Evolutionary conservation across 2,888 invertebrate species (phyloP).

Genomic region (Rhaphigaster nebulosa): DNA sequence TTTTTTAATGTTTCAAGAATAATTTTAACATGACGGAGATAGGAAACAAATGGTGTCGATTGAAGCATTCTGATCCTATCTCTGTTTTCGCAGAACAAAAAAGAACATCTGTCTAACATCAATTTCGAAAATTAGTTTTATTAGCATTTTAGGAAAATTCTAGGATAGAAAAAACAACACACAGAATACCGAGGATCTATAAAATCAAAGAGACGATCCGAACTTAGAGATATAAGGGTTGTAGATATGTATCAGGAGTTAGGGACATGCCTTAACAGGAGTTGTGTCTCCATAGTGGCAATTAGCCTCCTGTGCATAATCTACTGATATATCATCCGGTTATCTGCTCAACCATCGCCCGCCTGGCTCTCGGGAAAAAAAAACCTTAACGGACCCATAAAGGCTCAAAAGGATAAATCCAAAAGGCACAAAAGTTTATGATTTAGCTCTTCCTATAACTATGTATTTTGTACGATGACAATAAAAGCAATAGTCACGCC

Average conservation of each 20-base stretch:
- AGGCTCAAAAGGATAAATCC: slow-evolving; percentile 27
- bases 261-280: no score
- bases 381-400: slow-evolving; percentile 15
- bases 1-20: background rate
- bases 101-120: slow-evolving; percentile 27
- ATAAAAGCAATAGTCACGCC: slow-evolving; percentile 49
- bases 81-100: background rate
- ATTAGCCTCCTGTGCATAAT: slow-evolving; percentile 38
- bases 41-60: slow-evolving; percentile 3
- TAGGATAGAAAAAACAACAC: background rate
- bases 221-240: slow-evolving; percentile 40
- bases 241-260: slow-evolving; percentile 29
- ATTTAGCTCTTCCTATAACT: slow-evolving; percentile 53
- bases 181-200: background rate
- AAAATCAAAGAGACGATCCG: slow-evolving; percentile 45
- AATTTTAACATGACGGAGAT: background rate
- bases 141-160: slow-evolving; percentile 19
- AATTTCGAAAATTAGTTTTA: slow-evolving; percentile 15
- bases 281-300: slow-evolving; percentile 46
- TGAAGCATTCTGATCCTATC: background rate
- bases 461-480: slow-evolving; percentile 42
- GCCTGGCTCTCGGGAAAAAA: background rate
- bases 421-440: slow-evolving; percentile 51
- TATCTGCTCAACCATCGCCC: background rate
- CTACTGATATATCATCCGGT: slow-evolving; percentile 15